These are phyloP conservation scores for Ruditapes philippinarum DNA, from an alignment of 1,140 invertebrate genomes.

Conservation along the genomic window DNA sequence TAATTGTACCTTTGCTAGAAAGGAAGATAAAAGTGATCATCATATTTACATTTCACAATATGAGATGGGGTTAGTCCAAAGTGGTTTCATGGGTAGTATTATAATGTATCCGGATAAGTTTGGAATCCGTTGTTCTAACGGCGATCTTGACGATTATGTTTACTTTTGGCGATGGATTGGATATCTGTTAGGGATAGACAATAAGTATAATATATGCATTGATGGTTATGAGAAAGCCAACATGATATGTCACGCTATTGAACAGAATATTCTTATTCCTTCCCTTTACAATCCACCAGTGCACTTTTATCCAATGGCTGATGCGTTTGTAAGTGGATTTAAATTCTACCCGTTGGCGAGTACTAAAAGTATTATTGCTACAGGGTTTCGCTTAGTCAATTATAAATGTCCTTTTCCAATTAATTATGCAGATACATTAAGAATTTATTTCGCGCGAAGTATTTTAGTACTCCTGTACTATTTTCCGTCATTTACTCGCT, in stretches of 20 bases:
- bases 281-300: conserved; percentile 67
- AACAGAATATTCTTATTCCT: conserved; percentile 69
- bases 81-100: conserved; percentile 92
- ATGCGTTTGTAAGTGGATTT: conserved; percentile 69
- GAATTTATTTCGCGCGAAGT: not conserved
- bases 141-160: conserved; percentile 91
- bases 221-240: conserved; percentile 86
- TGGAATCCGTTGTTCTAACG: conserved; percentile 87
- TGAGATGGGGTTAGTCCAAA: conserved; percentile 92
- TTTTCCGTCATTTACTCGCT: conserved; percentile 31
- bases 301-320: conserved; percentile 71
- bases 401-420: not conserved
- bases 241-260: conserved; percentile 81
- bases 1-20: not conserved
- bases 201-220: conserved; percentile 90
- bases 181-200: conserved; percentile 93
- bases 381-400: not conserved
- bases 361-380: conserved; percentile 14
- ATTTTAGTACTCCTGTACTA: not conserved
- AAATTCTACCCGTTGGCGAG: not conserved
- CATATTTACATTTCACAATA: conserved; percentile 89
- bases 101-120: conserved; percentile 90
- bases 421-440: conserved; percentile 19
- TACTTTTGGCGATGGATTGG: conserved; percentile 95
- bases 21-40: conserved; percentile 14